A percentile compares a stretch with the other conserved stretches of the same genome.
Conservation (phyloP, 1,140 invertebrate genomes). For the Pteromalus puparum region DNA sequence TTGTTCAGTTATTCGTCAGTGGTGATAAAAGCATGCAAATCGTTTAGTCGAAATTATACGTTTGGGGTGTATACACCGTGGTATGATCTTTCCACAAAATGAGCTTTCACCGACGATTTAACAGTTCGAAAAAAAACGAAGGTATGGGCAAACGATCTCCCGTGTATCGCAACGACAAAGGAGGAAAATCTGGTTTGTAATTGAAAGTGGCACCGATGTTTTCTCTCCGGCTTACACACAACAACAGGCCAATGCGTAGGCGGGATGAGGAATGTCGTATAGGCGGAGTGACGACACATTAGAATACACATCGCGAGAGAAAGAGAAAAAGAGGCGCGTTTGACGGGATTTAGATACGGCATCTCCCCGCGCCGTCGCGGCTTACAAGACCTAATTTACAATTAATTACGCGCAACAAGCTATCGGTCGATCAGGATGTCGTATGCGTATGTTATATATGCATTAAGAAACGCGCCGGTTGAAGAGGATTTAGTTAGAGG, state of each 20-base stretch:
- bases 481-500: too few species aligned
- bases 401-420: conserved; percentile 42
- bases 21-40: too few species aligned
- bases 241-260: neutral
- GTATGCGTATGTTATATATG: too few species aligned
- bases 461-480: too few species aligned
- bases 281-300: conserved; percentile 64
- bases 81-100: too few species aligned
- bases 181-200: conserved; percentile 11
- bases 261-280: conserved; percentile 11
- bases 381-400: conserved; percentile 69
- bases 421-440: neutral
- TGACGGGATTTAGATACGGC: conserved; percentile 71
- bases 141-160: neutral
- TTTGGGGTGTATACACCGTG: too few species aligned
- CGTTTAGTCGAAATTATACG: too few species aligned
- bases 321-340: conserved; percentile 55
- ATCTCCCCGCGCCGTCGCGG: conserved; percentile 51
- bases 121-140: too few species aligned
- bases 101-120: too few species aligned
- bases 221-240: neutral
- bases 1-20: too few species aligned
- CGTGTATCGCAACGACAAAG: neutral
- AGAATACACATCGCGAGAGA: conserved; percentile 61
- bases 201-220: conserved; percentile 28